Percentiles rank a stretch among this genome's conserved stretches.
phyloP scores from a whole-genome alignment of 2,113 vertebrate species.

The Onychostruthus taczanowskii region DNA sequence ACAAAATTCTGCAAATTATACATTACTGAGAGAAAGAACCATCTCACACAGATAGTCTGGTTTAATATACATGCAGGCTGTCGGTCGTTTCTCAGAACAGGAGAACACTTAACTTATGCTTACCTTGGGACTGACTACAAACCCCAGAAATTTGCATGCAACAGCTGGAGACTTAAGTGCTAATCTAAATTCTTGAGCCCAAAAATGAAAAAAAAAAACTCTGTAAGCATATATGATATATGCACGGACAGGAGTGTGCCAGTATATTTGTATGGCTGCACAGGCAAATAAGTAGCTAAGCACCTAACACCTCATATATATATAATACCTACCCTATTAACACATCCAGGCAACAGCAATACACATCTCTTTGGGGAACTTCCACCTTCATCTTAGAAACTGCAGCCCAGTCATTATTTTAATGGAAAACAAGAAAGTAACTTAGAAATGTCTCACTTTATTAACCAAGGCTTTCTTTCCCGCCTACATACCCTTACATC shows the following conservation, averaged over 20 bases:
- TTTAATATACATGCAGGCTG: rapidly evolving
- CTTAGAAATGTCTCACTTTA: neutral
- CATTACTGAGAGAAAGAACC: neutral
- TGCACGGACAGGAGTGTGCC: neutral
- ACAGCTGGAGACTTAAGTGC: neutral
- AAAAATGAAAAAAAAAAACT: neutral
- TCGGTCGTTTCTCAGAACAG: neutral
- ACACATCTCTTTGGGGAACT: neutral
- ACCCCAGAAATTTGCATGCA: neutral
- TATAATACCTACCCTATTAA: conserved; percentile 7
- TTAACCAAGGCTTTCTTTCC: neutral
- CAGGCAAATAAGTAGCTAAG: neutral
- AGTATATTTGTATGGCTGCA: neutral
- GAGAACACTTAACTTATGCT: neutral
- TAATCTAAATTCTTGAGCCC: neutral
- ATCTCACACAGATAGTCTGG: neutral
- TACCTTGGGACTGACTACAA: neutral
- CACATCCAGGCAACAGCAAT: neutral
- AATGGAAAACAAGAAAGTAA: neutral
- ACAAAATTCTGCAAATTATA: neutral
- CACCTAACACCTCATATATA: conserved; percentile 13
- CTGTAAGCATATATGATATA: neutral
- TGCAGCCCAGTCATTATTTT: neutral
- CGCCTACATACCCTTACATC: neutral
- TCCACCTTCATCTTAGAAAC: neutral